These are phyloP conservation scores for Triplophysa rosa DNA, from an alignment of 2,113 vertebrate species.

Conservation along the genomic window DNA sequence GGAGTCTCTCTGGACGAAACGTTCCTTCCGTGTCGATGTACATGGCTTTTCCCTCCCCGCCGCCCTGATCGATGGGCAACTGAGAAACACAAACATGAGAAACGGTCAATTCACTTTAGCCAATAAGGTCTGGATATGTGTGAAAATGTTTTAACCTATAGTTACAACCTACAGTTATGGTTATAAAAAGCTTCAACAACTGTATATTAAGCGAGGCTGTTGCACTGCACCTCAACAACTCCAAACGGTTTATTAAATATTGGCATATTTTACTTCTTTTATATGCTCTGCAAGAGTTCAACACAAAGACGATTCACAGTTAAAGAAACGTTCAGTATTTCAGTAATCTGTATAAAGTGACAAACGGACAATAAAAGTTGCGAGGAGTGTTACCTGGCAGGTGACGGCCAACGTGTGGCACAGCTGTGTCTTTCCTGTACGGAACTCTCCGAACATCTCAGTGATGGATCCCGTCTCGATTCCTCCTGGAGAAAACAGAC, in stretches of 20 bases:
- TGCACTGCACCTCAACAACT: too few species aligned
- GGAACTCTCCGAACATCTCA: constrained; percentile 97
- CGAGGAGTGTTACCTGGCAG: constrained; percentile 81
- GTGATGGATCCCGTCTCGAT: constrained; percentile 98
- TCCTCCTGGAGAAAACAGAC: constrained; percentile 77
- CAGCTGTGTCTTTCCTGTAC: constrained; percentile 95
- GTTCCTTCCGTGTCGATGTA: constrained; percentile 97
- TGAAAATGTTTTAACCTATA: too few species aligned
- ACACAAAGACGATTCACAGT: too few species aligned
- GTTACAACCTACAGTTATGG: too few species aligned
- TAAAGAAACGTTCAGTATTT: too few species aligned
- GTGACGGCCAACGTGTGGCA: constrained; percentile 96
- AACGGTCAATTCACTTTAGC: too few species aligned
- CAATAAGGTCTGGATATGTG: too few species aligned
- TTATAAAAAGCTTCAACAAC: too few species aligned
- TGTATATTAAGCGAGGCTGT: too few species aligned
- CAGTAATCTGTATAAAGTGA: not conserved
- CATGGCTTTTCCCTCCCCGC: constrained; percentile 98
- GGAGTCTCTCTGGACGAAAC: constrained; percentile 91
- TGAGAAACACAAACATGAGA: constrained; percentile 53
- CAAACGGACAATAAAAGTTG: not conserved
- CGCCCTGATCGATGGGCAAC: constrained; percentile 94
- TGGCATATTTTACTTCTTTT: too few species aligned
- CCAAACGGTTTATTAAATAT: too few species aligned
- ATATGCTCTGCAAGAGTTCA: too few species aligned